Evolutionary conservation across 64 coral and sea anemone species (phyloP), one percentile per base, ranked within the genome.

Genomic region (Pachyseris speciosa): DNA sequence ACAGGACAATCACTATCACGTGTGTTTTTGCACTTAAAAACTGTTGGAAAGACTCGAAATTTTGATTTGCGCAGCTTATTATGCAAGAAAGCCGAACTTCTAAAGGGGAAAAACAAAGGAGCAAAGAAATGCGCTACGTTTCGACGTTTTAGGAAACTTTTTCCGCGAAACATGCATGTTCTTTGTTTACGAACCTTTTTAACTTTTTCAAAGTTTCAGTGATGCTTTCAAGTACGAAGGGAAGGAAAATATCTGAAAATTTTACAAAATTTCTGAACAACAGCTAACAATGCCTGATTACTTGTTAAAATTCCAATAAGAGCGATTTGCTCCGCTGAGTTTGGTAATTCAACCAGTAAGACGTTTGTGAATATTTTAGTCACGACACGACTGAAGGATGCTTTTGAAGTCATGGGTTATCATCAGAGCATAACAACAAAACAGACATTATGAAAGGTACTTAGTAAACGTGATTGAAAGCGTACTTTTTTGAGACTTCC

Each of bases 41-140:
- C 38, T 25, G 39, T 10, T n/a, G 3, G 33, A 36, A 53, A 50
- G 7, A 19, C 13, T 3, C 6, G 17, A 34, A 36, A 63, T 19
- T 10, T 37, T 19, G 33, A 53, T 26, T 63, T 61, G 0, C 31
- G 9, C 1, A 63, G 32, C 53, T 81, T 2, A 61, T 81, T 81
- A 81, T 81, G 77, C 52, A 60, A 39, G 27, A 15, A 60, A n/a
- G 47, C 20, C 3, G 20, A 38, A 61, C 50, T 58, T 81, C 8
- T 25, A 37, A 60, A 63, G 77, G 77, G 77, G 77, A 81, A 81
- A 81, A 81, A 53, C 77, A 81, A 61, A 12, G 63, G 77, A 39
- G 20, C 36, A 61, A 80, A 26, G 15, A 60, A 19, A 33, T 17
- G 0, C n/a, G 29, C 37, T 1, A 59, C 59, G 37, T 80, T 20